These are phyloP conservation scores for Lasioglossum villosulum DNA, from an alignment of 2,888 invertebrate genomes.

Conservation along the genomic window DNA sequence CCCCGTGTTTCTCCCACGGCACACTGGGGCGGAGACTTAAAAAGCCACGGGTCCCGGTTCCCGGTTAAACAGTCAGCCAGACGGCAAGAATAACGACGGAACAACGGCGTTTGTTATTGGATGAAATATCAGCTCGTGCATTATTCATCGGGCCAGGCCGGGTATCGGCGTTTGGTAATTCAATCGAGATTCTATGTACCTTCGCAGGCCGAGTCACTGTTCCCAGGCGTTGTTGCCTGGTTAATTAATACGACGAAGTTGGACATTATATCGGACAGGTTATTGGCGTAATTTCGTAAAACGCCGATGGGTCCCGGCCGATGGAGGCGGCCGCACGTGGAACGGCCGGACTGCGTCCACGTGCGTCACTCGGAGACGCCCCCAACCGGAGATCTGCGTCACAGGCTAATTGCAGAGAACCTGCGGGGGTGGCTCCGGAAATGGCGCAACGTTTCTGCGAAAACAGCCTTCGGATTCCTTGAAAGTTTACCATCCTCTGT, in stretches of 20 bases:
- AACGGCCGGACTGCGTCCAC: neutral
- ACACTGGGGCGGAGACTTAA: neutral
- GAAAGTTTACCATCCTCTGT: neutral
- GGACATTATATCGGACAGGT: slow-evolving; percentile 57
- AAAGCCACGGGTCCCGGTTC: slow-evolving; percentile 28
- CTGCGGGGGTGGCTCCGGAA: neutral
- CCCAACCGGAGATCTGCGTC: neutral
- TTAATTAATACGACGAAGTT: slow-evolving; percentile 67
- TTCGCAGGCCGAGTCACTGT: slow-evolving; percentile 48
- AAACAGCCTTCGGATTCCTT: neutral
- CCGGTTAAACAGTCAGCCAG: slow-evolving; percentile 32
- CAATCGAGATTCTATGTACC: slow-evolving; percentile 63
- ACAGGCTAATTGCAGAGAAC: neutral
- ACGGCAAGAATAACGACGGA: slow-evolving; percentile 35
- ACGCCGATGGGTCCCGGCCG: slow-evolving; percentile 7
- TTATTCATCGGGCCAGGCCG: slow-evolving; percentile 66
- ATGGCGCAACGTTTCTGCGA: neutral
- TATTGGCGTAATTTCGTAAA: slow-evolving; percentile 61
- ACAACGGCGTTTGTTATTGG: slow-evolving; percentile 58
- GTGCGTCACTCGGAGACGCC: neutral
- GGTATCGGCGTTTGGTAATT: slow-evolving; percentile 68
- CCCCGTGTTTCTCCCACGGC: no score
- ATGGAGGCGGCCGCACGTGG: neutral
- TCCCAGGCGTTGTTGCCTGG: slow-evolving; percentile 55
- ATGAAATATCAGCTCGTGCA: slow-evolving; percentile 68